Conservation (phyloP, 2,888 invertebrate species). For the Cremastinae sp. region DNA sequence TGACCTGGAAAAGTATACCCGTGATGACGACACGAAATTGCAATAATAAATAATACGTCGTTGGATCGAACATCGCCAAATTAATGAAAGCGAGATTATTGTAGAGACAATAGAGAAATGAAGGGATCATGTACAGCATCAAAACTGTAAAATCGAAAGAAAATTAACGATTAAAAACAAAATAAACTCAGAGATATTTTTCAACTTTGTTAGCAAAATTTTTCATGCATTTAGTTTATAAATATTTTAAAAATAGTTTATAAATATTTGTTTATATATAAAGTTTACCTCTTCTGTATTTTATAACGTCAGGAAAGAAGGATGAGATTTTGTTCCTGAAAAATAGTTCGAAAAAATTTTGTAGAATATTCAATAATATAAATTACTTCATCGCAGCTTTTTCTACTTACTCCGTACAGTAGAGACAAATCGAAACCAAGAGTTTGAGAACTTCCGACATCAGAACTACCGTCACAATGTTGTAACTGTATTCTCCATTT, state of each 20-base stretch:
- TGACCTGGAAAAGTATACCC: constrained; percentile 95
- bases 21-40: constrained; percentile 96
- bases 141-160: constrained; percentile 83
- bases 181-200: too few relatives aligned
- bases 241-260: too few relatives aligned
- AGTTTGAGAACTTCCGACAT: constrained; percentile 94
- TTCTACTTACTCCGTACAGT: constrained; percentile 85
- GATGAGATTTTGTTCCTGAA: constrained; percentile 70
- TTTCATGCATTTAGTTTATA: too few relatives aligned
- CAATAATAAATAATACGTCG: constrained; percentile 94
- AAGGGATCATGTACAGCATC: constrained; percentile 93
- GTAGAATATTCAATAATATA: constrained; percentile 9
- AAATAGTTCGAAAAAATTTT: constrained; percentile 40
- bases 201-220: too few relatives aligned
- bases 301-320: constrained; percentile 70
- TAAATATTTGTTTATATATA: background rate
- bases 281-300: constrained; percentile 72
- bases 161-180: background rate
- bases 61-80: constrained; percentile 94
- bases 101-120: constrained; percentile 95
- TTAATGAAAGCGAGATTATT: constrained; percentile 96
- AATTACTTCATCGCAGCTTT: constrained; percentile 11
- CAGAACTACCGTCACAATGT: constrained; percentile 92
- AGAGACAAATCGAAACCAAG: constrained; percentile 86
- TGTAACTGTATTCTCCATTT: constrained; percentile 91